Evolutionary conservation across 2,797 vertebrate species (phyloP).

Genomic region (Xenopus petersii): DNA sequence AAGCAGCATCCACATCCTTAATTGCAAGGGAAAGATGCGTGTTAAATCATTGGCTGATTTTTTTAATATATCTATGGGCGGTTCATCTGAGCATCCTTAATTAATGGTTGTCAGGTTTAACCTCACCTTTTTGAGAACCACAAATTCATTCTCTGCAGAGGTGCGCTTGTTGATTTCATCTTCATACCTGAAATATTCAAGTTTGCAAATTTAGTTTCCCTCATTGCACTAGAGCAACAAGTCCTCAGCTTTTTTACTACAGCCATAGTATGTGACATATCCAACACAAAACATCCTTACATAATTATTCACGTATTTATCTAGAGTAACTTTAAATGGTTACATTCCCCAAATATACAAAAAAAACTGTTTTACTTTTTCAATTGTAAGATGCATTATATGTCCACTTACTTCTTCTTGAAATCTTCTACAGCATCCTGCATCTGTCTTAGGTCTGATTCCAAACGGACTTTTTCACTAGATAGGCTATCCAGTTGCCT

Average conservation of each 20-base stretch:
- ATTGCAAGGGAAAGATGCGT: not conserved
- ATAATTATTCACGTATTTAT: too few species aligned
- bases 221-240: too few species aligned
- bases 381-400: too few species aligned
- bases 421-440: conserved; percentile 88
- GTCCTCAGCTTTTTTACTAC: too few species aligned
- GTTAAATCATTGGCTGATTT: not conserved
- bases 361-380: too few species aligned
- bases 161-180: conserved; percentile 71
- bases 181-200: conserved; percentile 57
- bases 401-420: conserved; percentile 81
- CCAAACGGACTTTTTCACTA: conserved; percentile 79
- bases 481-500: conserved; percentile 77
- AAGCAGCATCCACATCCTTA: conserved; percentile 56
- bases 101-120: not conserved
- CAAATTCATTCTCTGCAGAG: conserved; percentile 64
- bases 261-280: too few species aligned
- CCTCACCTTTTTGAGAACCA: conserved; percentile 71
- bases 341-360: too few species aligned
- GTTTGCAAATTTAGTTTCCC: too few species aligned
- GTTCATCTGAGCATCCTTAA: not conserved
- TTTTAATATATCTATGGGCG: not conserved
- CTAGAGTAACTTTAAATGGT: too few species aligned
- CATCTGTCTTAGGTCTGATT: conserved; percentile 82
- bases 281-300: too few species aligned